Evolutionary conservation across 2,888 invertebrate genomes (phyloP).

Genomic region (Xestia sexstrigata): DNA sequence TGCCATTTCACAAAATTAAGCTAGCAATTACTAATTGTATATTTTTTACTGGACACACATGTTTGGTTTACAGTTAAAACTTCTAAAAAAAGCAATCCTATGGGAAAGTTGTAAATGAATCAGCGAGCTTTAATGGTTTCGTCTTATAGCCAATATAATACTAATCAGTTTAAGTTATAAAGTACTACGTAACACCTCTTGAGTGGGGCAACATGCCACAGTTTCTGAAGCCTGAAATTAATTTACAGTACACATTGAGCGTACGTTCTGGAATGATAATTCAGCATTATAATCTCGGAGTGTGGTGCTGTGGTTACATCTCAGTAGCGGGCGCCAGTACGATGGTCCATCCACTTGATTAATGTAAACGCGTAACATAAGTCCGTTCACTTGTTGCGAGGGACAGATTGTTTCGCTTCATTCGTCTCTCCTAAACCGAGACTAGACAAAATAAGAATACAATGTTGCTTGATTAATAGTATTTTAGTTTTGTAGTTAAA

Average conservation of each 20-base stretch:
- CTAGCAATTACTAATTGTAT: conserved; percentile 32
- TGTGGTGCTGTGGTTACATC: conserved; percentile 62
- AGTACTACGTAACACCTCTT: conserved; percentile 19
- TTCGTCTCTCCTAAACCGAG: conserved; percentile 72
- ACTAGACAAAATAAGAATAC: conserved; percentile 75
- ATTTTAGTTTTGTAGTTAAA: conserved; percentile 55
- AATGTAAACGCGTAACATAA: conserved; percentile 78
- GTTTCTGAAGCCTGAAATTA: conserved; percentile 36
- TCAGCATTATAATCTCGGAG: conserved; percentile 40
- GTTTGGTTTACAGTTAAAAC: conserved; percentile 1
- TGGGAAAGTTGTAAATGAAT: conserved; percentile 25
- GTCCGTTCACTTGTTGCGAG: conserved; percentile 82
- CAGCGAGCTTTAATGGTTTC: background rate
- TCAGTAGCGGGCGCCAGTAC: conserved; percentile 72
- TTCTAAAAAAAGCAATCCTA: background rate
- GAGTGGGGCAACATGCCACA: conserved; percentile 15
- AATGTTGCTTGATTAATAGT: conserved; percentile 79
- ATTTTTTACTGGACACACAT: conserved; percentile 30
- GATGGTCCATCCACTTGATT: conserved; percentile 81
- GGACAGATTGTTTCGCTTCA: conserved; percentile 74
- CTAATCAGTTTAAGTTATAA: conserved; percentile 11
- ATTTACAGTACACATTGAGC: conserved; percentile 32
- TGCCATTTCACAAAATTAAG: conserved; percentile 32
- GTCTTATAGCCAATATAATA: background rate
- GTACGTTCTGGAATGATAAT: conserved; percentile 41